These are phyloP conservation scores for Microctonus aethiopoides DNA, from an alignment of 2,888 invertebrate genomes.

Conservation along the genomic window DNA sequence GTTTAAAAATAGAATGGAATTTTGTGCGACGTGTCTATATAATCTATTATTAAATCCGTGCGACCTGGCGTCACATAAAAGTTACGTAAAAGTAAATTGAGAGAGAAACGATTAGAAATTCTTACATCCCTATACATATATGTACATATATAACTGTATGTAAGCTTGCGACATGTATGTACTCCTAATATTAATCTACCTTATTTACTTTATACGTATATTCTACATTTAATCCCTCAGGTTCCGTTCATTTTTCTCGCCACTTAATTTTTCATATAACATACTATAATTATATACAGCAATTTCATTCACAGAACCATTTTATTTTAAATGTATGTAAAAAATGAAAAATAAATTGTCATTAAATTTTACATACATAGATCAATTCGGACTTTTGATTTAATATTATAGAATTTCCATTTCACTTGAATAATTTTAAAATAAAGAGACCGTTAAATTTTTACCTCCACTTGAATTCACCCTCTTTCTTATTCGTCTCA, in stretches of 20 bases:
- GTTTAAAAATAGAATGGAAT: slow-evolving; percentile 39
- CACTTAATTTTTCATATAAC: neutral
- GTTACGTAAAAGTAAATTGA: slow-evolving; percentile 31
- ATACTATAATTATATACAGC: too few species aligned
- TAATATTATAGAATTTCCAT: neutral
- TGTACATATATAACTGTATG: neutral
- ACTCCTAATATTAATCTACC: slow-evolving; percentile 18
- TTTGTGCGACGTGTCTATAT: slow-evolving; percentile 36
- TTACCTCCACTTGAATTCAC: neutral
- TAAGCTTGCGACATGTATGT: too few species aligned
- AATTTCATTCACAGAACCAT: neutral
- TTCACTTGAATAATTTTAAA: neutral
- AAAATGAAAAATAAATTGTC: neutral
- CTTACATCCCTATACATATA: slow-evolving; percentile 14
- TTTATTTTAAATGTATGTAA: too few species aligned
- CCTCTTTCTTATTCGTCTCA: neutral
- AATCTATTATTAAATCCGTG: slow-evolving; percentile 35
- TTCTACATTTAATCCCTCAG: neutral
- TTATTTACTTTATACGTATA: neutral
- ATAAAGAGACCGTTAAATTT: neutral
- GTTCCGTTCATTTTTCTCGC: neutral
- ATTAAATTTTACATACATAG: neutral
- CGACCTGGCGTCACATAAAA: slow-evolving; percentile 28
- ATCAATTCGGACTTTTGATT: neutral
- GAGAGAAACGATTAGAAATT: slow-evolving; percentile 29